Conservation (phyloP, 2,797 vertebrate species). For the Rhinella marina region DNA sequence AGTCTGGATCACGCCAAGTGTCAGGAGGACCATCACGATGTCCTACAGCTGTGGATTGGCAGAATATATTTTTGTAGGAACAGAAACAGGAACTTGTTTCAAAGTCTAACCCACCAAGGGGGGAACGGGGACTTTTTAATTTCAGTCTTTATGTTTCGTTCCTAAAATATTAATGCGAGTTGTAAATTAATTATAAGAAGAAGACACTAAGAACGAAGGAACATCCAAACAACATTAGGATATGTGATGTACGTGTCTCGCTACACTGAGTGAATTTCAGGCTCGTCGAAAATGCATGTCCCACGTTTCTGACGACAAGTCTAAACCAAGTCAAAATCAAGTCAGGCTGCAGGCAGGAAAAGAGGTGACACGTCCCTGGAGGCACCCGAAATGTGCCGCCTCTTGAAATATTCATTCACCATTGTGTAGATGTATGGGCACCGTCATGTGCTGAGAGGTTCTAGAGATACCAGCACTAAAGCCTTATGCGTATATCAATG, state of each 20-base stretch:
- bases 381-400: neutral
- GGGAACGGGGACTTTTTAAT: neutral
- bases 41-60: too few relatives aligned
- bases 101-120: neutral
- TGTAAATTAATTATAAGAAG: neutral
- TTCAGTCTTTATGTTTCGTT: neutral
- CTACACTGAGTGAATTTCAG: neutral
- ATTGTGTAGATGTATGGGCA: neutral
- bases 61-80: too few relatives aligned
- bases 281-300: conserved; percentile 13
- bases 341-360: neutral
- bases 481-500: too few relatives aligned
- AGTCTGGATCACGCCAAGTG: neutral
- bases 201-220: neutral
- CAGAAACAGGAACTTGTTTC: too few relatives aligned
- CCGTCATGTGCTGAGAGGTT: neutral
- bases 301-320: neutral
- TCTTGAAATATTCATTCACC: neutral
- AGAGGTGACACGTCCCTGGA: neutral
- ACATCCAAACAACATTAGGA: neutral
- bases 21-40: too few relatives aligned
- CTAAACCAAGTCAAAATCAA: neutral
- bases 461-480: too few relatives aligned
- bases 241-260: too few relatives aligned
- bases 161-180: neutral